Conservation (phyloP, 2,888 invertebrate genomes). For the Bursaphelenchus okinawaensis region DNA sequence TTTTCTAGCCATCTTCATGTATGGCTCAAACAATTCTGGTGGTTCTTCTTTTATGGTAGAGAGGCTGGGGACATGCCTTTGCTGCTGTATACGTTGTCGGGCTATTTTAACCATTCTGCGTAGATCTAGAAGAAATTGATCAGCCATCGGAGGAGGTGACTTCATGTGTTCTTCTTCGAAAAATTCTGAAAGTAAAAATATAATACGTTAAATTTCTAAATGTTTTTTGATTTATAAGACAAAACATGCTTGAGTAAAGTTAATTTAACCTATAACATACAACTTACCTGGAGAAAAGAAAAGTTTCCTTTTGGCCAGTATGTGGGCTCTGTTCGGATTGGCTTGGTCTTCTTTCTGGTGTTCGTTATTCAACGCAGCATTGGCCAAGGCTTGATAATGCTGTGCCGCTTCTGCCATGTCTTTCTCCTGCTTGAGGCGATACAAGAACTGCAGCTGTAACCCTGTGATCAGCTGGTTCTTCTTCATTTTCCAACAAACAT, state of each 20-base stretch:
- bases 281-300: constrained; percentile 36
- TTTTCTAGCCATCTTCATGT: constrained; percentile 21
- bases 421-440: constrained; percentile 39
- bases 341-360: neutral
- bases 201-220: too few relatives aligned
- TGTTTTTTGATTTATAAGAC: neutral
- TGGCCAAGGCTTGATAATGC: constrained; percentile 13
- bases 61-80: constrained; percentile 36
- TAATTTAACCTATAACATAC: neutral
- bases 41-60: constrained; percentile 24
- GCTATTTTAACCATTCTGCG: constrained; percentile 83
- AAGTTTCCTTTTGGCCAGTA: constrained; percentile 29
- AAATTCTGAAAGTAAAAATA: constrained; percentile 65
- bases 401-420: constrained; percentile 25
- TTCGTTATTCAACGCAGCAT: constrained; percentile 7
- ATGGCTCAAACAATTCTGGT: constrained; percentile 15
- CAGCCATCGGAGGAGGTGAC: constrained; percentile 82
- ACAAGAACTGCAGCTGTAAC: constrained; percentile 52
- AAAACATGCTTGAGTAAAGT: too few relatives aligned
- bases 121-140: constrained; percentile 74
- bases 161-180: constrained; percentile 79
- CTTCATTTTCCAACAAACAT: constrained; percentile 42
- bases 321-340: neutral
- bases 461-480: constrained; percentile 43
- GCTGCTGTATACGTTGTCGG: constrained; percentile 61